Evolutionary conservation across 2,888 invertebrate genomes (phyloP), one percentile per base, ranked within the genome.

Genomic region (Homarus gammarus): DNA sequence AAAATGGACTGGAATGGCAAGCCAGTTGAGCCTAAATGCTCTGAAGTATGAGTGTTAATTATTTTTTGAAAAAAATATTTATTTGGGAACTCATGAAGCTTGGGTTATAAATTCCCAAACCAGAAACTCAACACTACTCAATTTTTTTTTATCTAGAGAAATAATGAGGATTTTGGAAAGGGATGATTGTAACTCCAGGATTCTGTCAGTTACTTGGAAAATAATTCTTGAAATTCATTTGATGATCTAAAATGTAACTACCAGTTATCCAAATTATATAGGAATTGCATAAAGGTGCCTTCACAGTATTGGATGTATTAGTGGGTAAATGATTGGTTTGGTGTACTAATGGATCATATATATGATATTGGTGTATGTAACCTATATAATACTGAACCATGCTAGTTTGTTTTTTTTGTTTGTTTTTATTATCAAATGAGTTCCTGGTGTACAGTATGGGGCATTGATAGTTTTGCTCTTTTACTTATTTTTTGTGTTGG

Each of bases 211-310:
- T n/a, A 49, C 22, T 79, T 12, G 18, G 56, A 31, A 49, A 18
- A n/a, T 56, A 10, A 27, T 33, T 31, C 8, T 31, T 10, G 22
- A 33, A 44, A 64, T 38, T 15, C n/a, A 10, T 51, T 18, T 22
- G 22, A 40, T 81, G 38, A 81, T 12, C 36, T 38, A 61, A 61
- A 81, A 10, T 81, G 31, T 64, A 64, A 36, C 22, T 38, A 36
- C 31, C 64, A 27, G 64, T 33, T 56, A 61, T 27, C 1, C 15
- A 36, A 56, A 61, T 79, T 33, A 56, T 18, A 64, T 61, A 64
- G 10, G 56, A 51, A 33, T 79, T 79, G 64, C 31, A 81, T 81
- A 38, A 15, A 81, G 81, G 81, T 81, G 81, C 81, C 81, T 81
- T 81, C 38, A 61, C n/a, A 81, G 81, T 64, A 81, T 64, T 81